Percentiles rank a stretch among this genome's conserved stretches.
Conservation (phyloP, 2,113 vertebrate genomes). For the Climacteris rufus region DNA sequence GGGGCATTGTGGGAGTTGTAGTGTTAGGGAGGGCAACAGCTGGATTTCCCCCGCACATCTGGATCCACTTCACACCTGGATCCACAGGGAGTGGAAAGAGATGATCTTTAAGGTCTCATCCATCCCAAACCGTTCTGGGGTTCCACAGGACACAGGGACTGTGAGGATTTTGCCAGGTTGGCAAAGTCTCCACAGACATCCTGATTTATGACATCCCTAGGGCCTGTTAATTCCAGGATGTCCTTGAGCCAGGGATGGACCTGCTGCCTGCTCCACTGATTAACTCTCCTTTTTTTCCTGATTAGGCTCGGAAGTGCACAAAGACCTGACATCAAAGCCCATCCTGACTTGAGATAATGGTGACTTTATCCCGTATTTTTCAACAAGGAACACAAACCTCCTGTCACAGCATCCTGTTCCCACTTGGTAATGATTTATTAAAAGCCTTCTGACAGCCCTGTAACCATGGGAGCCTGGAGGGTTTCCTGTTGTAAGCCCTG, state of each 20-base stretch:
- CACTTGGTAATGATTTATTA: accelerated
- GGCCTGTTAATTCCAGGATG: background rate
- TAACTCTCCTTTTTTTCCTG: background rate
- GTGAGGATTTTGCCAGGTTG: background rate
- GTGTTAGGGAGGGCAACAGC: background rate
- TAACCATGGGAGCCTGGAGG: background rate
- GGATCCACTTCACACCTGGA: background rate
- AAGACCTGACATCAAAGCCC: background rate
- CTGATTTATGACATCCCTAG: background rate
- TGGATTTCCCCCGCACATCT: background rate
- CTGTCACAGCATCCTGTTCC: accelerated
- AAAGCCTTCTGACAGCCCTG: background rate
- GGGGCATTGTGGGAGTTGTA: background rate
- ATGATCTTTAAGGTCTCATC: background rate
- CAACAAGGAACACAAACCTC: background rate
- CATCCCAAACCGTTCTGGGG: background rate
- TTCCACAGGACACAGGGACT: background rate
- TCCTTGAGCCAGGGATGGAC: background rate
- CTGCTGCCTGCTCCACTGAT: background rate
- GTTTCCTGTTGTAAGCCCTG: background rate
- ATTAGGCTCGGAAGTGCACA: background rate
- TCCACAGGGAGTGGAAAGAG: background rate
- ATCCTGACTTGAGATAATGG: background rate
- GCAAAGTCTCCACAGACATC: background rate
- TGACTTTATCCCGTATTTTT: background rate